Percentiles rank a stretch among this genome's conserved stretches.
phyloP scores from a whole-genome alignment of 1,140 invertebrate genomes.

The Temnothorax nylanderi region DNA sequence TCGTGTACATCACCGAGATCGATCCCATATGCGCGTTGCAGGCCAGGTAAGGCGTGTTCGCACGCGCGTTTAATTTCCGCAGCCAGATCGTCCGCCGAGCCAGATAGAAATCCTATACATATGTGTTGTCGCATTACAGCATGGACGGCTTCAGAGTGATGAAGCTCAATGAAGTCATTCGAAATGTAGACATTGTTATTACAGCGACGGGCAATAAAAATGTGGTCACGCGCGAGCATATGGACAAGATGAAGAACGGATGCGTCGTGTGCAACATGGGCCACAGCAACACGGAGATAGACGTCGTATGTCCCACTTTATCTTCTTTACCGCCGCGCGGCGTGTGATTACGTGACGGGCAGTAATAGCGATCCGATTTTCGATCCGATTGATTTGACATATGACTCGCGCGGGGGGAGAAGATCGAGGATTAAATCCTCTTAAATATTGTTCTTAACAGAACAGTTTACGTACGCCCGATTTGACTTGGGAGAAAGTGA shows the following conservation, averaged over 20 bases:
- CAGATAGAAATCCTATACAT: slow-evolving; percentile 37
- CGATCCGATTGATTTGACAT: slow-evolving; percentile 5
- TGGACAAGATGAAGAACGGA: slow-evolving; percentile 99
- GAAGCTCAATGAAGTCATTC: slow-evolving; percentile 97
- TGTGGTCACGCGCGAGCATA: slow-evolving; percentile 96
- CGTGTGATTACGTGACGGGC: background rate
- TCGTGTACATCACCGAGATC: slow-evolving; percentile 98
- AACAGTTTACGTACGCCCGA: slow-evolving; percentile 97
- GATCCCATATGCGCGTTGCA: slow-evolving; percentile 99
- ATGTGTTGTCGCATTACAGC: slow-evolving; percentile 85
- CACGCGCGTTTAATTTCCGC: background rate
- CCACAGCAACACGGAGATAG: slow-evolving; percentile 99
- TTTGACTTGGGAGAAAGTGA: slow-evolving; percentile 98
- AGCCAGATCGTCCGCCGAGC: background rate
- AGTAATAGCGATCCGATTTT: background rate
- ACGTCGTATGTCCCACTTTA: slow-evolving; percentile 91
- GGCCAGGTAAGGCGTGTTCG: slow-evolving; percentile 90
- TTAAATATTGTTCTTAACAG: slow-evolving; percentile 85
- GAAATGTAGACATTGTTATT: slow-evolving; percentile 97
- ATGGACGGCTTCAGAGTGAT: slow-evolving; percentile 99
- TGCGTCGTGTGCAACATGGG: slow-evolving; percentile 99
- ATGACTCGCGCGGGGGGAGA: background rate
- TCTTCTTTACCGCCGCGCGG: background rate
- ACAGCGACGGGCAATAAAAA: slow-evolving; percentile 99
- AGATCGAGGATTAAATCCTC: slow-evolving; percentile 64